Conservation (phyloP, 2,113 vertebrate genomes). For the Cyprinus carpio region DNA sequence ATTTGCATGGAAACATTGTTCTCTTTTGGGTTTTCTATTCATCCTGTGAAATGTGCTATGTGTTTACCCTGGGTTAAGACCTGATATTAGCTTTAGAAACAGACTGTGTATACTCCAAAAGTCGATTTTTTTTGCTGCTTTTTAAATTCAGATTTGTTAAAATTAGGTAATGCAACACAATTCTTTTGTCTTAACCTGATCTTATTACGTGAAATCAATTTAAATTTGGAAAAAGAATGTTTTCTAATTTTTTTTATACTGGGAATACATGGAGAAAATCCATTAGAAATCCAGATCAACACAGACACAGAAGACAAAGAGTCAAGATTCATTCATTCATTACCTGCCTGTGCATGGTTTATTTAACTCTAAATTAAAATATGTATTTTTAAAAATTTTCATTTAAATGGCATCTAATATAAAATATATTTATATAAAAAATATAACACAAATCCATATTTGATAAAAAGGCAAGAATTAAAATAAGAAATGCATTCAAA, state of each 20-base stretch:
- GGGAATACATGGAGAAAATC: not conserved
- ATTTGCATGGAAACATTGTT: slow-evolving; percentile 34
- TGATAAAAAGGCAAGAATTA: not conserved
- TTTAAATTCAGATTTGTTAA: not conserved
- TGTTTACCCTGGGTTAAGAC: slow-evolving; percentile 1
- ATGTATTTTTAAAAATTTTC: too few species aligned
- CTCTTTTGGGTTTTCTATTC: not conserved
- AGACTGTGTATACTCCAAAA: not conserved
- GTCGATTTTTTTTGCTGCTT: not conserved
- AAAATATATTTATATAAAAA: too few species aligned
- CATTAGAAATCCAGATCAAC: not conserved
- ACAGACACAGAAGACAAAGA: not conserved
- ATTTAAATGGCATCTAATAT: too few species aligned
- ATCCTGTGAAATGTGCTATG: slow-evolving; percentile 17
- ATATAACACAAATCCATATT: not conserved
- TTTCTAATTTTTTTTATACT: not conserved
- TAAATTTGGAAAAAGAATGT: not conserved
- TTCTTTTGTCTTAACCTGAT: not conserved
- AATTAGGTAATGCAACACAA: not conserved
- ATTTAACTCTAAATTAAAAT: not conserved
- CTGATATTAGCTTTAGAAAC: not conserved
- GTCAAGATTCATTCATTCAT: not conserved
- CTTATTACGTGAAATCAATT: not conserved
- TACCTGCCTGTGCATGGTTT: not conserved
- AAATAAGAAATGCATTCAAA: not conserved